These are phyloP conservation scores for Fabriciana adippe DNA, from an alignment of 2,888 invertebrate species.

Conservation along the genomic window DNA sequence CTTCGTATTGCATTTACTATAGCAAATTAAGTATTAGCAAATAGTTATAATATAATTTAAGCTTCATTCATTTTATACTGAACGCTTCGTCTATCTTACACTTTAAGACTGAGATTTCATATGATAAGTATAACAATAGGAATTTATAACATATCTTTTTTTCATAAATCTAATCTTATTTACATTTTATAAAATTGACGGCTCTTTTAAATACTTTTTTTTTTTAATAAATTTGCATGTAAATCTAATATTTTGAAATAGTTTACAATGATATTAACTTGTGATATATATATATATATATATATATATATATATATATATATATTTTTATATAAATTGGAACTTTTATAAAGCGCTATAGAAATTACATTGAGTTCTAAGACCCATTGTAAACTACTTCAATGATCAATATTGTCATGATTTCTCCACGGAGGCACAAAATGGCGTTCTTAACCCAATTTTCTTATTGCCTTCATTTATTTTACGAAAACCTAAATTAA, in stretches of 20 bases:
- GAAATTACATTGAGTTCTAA: constrained; percentile 12
- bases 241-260: constrained; percentile 55
- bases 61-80: no score
- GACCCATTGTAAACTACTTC: constrained; percentile 35
- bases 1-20: no score
- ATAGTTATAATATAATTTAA: no score
- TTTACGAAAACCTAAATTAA: constrained; percentile 79
- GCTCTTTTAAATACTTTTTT: constrained; percentile 65
- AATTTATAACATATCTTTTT: constrained; percentile 66
- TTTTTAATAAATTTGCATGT: constrained; percentile 54
- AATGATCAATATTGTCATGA: constrained; percentile 69
- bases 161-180: constrained; percentile 71
- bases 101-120: constrained; percentile 44
- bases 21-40: no score
- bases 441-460: constrained; percentile 77
- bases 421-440: constrained; percentile 67
- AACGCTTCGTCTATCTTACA: no score
- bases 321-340: constrained; percentile 19
- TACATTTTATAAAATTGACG: constrained; percentile 80
- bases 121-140: constrained; percentile 70
- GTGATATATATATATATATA: constrained; percentile 19
- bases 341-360: constrained; percentile 22
- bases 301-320: no score
- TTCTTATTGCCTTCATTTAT: constrained; percentile 66
- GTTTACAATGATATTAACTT: constrained; percentile 50